phyloP scores from a whole-genome alignment of 2,797 vertebrate genomes.

The Ceryle rudis region DNA sequence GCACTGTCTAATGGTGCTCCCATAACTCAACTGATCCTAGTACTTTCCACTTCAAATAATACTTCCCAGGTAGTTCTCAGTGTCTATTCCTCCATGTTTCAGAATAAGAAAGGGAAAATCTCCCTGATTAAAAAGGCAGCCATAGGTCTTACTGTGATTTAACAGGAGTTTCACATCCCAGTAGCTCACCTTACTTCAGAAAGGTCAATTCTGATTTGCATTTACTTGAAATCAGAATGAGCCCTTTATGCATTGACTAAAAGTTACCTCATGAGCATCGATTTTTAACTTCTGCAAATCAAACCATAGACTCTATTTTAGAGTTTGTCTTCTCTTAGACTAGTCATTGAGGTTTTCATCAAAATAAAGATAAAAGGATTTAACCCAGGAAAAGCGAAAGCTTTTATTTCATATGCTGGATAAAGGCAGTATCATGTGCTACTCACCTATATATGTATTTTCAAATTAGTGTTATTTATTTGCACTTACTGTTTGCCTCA shows the following conservation, averaged over 20 bases:
- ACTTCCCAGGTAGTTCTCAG: background rate
- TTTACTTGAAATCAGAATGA: background rate
- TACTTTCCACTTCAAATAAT: background rate
- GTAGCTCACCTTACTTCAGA: background rate
- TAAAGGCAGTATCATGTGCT: background rate
- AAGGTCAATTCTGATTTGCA: conserved; percentile 11
- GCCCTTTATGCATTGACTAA: background rate
- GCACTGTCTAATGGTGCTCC: background rate
- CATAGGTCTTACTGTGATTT: background rate
- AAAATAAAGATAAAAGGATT: background rate
- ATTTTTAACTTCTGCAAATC: conserved; percentile 16
- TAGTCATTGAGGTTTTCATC: background rate
- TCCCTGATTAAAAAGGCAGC: background rate
- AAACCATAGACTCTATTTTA: background rate
- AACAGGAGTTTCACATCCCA: background rate
- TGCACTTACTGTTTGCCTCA: background rate
- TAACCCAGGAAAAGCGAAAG: background rate
- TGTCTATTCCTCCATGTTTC: background rate
- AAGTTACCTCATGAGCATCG: background rate
- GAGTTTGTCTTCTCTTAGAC: background rate
- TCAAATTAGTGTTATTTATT: background rate
- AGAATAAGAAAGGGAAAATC: background rate
- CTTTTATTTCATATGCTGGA: background rate
- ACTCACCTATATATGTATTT: background rate
- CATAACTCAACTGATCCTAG: background rate